These are phyloP conservation scores for Thereva nobilitata DNA, from an alignment of 2,888 invertebrate genomes.

Conservation along the genomic window DNA sequence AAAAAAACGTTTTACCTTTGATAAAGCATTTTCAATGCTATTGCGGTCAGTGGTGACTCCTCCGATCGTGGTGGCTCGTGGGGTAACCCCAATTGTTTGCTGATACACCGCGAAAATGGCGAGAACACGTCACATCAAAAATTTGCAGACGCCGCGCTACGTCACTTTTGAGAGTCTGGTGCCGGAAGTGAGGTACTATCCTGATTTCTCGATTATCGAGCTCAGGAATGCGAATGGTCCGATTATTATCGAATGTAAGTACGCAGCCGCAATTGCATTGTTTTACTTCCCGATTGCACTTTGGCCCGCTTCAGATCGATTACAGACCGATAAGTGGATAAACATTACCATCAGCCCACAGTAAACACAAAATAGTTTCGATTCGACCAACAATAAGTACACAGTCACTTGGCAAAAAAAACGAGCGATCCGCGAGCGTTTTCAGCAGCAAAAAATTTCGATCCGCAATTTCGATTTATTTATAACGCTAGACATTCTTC, in stretches of 20 bases:
- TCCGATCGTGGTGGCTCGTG: slow-evolving; percentile 3
- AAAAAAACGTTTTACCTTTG: slow-evolving; percentile 18
- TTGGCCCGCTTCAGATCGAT: no score
- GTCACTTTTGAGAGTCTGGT: slow-evolving; percentile 10
- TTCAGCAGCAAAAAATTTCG: slow-evolving; percentile 3
- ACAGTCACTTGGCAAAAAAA: no score
- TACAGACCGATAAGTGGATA: no score
- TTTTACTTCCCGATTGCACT: no score
- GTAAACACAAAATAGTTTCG: no score
- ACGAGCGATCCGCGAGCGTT: no score
- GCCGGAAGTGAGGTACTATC: slow-evolving; percentile 24
- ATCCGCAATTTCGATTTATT: slow-evolving; percentile 31
- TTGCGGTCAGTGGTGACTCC: slow-evolving; percentile 14
- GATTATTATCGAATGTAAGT: background rate
- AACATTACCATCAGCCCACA: no score
- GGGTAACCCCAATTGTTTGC: slow-evolving; percentile 32
- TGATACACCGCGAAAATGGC: slow-evolving; percentile 27
- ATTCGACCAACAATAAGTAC: no score
- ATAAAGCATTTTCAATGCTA: slow-evolving; percentile 10
- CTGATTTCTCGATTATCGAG: background rate
- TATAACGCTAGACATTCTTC: slow-evolving; percentile 33
- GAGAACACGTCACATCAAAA: slow-evolving; percentile 17
- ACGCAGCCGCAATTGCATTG: no score
- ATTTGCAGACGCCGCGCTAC: slow-evolving; percentile 25
- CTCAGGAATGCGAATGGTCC: background rate